Percentiles rank a stretch among this genome's conserved stretches.
Conservation (phyloP, 64 coral and sea anemone species). For the Dendrophyllia cribrosa region DNA sequence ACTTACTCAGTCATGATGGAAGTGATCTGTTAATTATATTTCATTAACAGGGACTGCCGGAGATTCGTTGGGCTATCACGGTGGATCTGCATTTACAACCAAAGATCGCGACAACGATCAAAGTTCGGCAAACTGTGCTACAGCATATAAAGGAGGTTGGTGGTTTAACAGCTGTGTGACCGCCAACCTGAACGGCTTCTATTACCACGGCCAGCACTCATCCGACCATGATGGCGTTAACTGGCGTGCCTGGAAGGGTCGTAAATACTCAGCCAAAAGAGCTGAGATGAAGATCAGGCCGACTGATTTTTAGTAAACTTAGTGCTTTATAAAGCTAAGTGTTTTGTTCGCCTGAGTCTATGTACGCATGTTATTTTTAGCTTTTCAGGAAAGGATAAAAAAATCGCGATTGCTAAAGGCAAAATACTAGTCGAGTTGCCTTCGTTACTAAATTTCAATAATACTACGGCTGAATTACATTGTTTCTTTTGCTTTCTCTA, state of each 20-base stretch:
- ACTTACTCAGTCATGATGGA: too few species aligned
- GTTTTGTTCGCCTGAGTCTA: too few species aligned
- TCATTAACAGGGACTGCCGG: slow-evolving; percentile 47
- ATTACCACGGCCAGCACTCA: background rate
- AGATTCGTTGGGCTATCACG: slow-evolving; percentile 26
- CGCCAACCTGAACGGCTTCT: slow-evolving; percentile 41
- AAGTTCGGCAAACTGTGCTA: background rate
- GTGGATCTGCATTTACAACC: slow-evolving; percentile 31
- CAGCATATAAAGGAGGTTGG: slow-evolving; percentile 30
- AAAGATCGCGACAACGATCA: slow-evolving; percentile 65
- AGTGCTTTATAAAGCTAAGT: too few species aligned
- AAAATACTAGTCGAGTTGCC: too few species aligned
- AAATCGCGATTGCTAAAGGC: too few species aligned
- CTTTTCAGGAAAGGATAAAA: too few species aligned
- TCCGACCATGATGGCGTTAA: slow-evolving; percentile 27
- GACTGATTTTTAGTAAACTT: background rate
- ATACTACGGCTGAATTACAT: too few species aligned
- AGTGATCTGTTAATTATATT: too few species aligned
- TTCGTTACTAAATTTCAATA: too few species aligned
- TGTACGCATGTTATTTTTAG: too few species aligned
- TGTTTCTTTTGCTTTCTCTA: too few species aligned
- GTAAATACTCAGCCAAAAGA: background rate
- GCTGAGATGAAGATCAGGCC: slow-evolving; percentile 38
- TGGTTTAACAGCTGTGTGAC: slow-evolving; percentile 50
- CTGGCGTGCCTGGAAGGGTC: slow-evolving; percentile 39